These are phyloP conservation scores for Amorpha juglandis DNA, from an alignment of 2,888 invertebrate species.

Conservation along the genomic window DNA sequence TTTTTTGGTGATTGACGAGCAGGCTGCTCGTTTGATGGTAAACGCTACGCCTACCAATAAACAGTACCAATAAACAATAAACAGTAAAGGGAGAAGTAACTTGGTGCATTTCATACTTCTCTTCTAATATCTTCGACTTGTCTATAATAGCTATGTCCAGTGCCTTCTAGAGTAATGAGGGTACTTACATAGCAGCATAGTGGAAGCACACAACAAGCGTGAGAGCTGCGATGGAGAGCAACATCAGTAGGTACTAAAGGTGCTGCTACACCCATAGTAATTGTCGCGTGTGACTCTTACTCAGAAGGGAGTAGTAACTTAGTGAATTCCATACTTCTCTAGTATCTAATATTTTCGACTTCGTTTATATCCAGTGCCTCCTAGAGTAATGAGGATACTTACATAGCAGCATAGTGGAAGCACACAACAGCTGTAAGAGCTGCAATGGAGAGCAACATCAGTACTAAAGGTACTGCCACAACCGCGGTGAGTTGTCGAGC, in stretches of 20 bases:
- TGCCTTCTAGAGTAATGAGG: too few relatives aligned
- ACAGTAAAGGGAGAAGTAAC: constrained; percentile 73
- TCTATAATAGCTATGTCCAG: background rate
- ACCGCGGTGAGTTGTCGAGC: constrained; percentile 88
- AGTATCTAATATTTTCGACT: too few relatives aligned
- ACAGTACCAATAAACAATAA: too few relatives aligned
- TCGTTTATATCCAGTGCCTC: background rate
- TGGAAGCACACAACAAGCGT: constrained; percentile 91
- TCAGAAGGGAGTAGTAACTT: constrained; percentile 84
- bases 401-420: constrained; percentile 91
- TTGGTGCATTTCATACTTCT: constrained; percentile 84
- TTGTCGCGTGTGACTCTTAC: constrained; percentile 88
- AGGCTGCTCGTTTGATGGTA: too few relatives aligned
- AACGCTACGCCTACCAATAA: too few relatives aligned
- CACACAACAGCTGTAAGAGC: constrained; percentile 89
- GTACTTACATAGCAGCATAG: constrained; percentile 90
- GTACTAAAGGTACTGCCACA: constrained; percentile 87
- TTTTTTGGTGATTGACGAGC: background rate
- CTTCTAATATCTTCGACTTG: too few relatives aligned
- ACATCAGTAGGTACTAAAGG: constrained; percentile 88
- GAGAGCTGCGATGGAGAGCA: constrained; percentile 86
- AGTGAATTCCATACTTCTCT: constrained; percentile 84
- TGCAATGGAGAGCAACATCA: constrained; percentile 87
- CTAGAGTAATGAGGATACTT: constrained; percentile 69
- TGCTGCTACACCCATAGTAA: constrained; percentile 88